These are phyloP conservation scores for Perccottus glenii DNA, from an alignment of 2,113 vertebrate genomes.

Conservation along the genomic window DNA sequence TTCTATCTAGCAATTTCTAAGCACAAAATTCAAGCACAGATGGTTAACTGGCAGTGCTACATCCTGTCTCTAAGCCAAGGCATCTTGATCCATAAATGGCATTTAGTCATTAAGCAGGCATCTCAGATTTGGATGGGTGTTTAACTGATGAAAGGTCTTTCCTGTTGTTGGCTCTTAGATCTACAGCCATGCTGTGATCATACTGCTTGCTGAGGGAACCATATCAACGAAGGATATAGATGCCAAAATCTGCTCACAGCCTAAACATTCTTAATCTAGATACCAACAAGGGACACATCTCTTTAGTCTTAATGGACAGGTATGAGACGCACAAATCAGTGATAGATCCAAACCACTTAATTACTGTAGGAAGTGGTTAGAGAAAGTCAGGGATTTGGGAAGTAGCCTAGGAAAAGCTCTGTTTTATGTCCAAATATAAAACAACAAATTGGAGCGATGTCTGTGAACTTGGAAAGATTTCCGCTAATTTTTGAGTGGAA, in stretches of 20 bases:
- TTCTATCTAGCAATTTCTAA: neutral
- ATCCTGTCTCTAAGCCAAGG: slow-evolving; percentile 8
- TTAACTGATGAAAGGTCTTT: slow-evolving; percentile 49
- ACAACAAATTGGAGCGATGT: slow-evolving; percentile 40
- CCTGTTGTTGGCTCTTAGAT: slow-evolving; percentile 41
- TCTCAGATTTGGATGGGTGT: slow-evolving; percentile 40
- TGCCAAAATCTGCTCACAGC: slow-evolving; percentile 32
- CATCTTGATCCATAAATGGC: slow-evolving; percentile 34
- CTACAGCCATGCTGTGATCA: slow-evolving; percentile 30
- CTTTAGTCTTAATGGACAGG: slow-evolving; percentile 37
- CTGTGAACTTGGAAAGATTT: slow-evolving; percentile 52
- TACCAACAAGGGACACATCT: slow-evolving; percentile 26
- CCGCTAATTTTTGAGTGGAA: slow-evolving; percentile 49
- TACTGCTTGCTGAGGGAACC: slow-evolving; percentile 7
- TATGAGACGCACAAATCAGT: slow-evolving; percentile 25
- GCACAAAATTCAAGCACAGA: slow-evolving; percentile 22
- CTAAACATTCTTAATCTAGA: slow-evolving; percentile 42
- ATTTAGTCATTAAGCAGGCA: slow-evolving; percentile 26
- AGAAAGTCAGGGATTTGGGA: slow-evolving; percentile 39
- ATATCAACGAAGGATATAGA: slow-evolving; percentile 39
- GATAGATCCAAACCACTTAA: slow-evolving; percentile 29
- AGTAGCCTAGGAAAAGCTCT: slow-evolving; percentile 27
- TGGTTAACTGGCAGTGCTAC: slow-evolving; percentile 12
- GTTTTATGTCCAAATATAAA: slow-evolving; percentile 56
- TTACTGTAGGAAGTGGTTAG: slow-evolving; percentile 39